Evolutionary conservation across 2,797 vertebrate species (phyloP).

Genomic region (Labroides dimidiatus): DNA sequence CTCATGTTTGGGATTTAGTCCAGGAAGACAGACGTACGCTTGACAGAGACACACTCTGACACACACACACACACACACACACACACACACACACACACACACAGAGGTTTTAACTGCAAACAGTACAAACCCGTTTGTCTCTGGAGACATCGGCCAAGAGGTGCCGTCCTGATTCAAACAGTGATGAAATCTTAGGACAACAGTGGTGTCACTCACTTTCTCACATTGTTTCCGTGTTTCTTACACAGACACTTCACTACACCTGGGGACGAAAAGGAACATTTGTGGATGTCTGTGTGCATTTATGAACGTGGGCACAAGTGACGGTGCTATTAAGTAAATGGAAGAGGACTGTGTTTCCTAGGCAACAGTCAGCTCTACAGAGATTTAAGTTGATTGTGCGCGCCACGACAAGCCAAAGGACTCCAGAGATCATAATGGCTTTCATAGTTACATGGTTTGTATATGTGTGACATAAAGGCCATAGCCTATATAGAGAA

Average conservation of each 20-base stretch:
- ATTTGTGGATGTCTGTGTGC: slow-evolving; percentile 15
- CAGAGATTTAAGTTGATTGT: slow-evolving; percentile 50
- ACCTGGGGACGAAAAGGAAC: neutral
- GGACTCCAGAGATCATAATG: neutral
- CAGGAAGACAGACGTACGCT: slow-evolving; percentile 44
- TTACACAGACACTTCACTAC: neutral
- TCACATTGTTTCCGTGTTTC: neutral
- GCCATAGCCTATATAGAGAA: slow-evolving; percentile 24
- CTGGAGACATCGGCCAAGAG: slow-evolving; percentile 28
- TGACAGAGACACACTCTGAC: slow-evolving; percentile 15
- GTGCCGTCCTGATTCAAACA: neutral
- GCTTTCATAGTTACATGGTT: neutral
- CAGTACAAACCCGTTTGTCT: slow-evolving; percentile 60
- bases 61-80: slow-evolving; percentile 20
- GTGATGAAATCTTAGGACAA: slow-evolving; percentile 1
- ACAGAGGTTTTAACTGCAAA: slow-evolving; percentile 28
- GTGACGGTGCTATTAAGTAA: slow-evolving; percentile 26
- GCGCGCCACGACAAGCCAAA: slow-evolving; percentile 36
- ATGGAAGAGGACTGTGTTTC: slow-evolving; percentile 49
- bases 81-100: slow-evolving; percentile 18
- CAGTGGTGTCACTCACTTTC: neutral
- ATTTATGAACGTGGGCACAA: slow-evolving; percentile 32
- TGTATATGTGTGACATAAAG: neutral
- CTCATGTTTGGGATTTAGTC: slow-evolving; percentile 61
- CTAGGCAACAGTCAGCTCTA: slow-evolving; percentile 52